phyloP scores from a whole-genome alignment of 2,113 vertebrate species.

The Lepus americanus region DNA sequence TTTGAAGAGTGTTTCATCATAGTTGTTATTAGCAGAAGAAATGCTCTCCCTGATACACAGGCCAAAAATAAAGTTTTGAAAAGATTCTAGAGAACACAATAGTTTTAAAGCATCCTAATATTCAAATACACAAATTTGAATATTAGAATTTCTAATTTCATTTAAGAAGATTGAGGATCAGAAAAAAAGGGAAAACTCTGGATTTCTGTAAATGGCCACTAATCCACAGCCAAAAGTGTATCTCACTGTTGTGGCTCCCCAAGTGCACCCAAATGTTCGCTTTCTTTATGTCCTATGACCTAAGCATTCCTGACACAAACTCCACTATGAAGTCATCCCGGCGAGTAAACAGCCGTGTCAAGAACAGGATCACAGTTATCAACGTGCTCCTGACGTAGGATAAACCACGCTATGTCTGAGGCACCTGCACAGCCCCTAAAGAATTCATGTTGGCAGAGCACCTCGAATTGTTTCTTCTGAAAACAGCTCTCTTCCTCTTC shows the following conservation, averaged over 20 bases:
- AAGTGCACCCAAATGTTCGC: not conserved
- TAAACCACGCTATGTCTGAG: conserved; percentile 35
- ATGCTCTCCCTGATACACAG: not conserved
- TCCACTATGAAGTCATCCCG: not conserved
- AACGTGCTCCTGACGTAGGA: conserved; percentile 6
- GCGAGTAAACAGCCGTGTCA: not conserved
- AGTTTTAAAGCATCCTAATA: not conserved
- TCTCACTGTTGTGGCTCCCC: conserved; percentile 23
- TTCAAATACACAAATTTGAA: not conserved
- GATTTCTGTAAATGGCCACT: not conserved
- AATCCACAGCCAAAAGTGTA: not conserved
- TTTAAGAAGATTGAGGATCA: not conserved
- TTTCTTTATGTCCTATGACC: conserved; percentile 27
- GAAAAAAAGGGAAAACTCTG: not conserved
- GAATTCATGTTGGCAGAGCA: conserved; percentile 49
- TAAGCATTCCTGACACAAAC: conserved; percentile 1
- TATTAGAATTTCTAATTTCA: not conserved
- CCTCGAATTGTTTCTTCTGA: conserved; percentile 59
- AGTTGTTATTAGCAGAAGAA: not conserved
- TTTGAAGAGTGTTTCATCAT: not conserved
- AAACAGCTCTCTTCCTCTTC: conserved; percentile 52
- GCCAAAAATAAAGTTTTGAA: not conserved
- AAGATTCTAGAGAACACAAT: not conserved
- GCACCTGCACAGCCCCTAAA: conserved; percentile 8
- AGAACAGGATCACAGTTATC: conserved; percentile 13